Evolutionary conservation across 1,140 invertebrate species (phyloP).

Genomic region (Belonocnema kinseyi): DNA sequence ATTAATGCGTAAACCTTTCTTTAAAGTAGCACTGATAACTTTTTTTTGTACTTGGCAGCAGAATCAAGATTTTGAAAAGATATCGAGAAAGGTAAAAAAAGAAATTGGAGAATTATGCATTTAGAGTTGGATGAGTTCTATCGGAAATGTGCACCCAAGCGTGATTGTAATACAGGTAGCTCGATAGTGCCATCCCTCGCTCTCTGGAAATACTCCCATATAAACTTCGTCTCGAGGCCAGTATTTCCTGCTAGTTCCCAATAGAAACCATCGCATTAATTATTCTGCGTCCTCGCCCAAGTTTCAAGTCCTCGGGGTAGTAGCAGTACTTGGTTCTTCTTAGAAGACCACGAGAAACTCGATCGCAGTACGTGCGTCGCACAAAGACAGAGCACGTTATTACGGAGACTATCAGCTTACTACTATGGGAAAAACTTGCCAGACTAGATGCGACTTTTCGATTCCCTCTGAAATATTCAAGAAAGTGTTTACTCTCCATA

Average conservation of each 20-base stretch:
- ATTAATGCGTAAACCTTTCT: no score
- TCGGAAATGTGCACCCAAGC: constrained; percentile 1
- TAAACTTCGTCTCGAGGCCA: constrained; percentile 25
- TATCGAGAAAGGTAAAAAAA: no score
- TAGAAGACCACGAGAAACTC: constrained; percentile 27
- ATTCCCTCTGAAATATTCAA: background rate
- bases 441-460: constrained; percentile 1
- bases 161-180: background rate
- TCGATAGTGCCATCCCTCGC: constrained; percentile 6
- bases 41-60: no score
- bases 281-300: constrained; percentile 25
- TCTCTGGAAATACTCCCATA: constrained; percentile 16
- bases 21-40: no score
- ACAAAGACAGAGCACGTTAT: constrained; percentile 25
- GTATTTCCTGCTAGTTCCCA: constrained; percentile 18
- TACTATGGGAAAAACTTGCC: constrained; percentile 18
- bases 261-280: constrained; percentile 30
- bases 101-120: background rate
- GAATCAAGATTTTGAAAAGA: no score
- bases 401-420: constrained; percentile 28
- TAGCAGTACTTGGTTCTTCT: constrained; percentile 18
- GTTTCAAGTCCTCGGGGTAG: constrained; percentile 23
- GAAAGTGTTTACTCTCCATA: background rate
- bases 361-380: constrained; percentile 7
- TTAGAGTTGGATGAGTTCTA: background rate